Base-by-base conservation (phyloP, 2,113 vertebrate species). In the Phrynosoma platyrhinos region DNA sequence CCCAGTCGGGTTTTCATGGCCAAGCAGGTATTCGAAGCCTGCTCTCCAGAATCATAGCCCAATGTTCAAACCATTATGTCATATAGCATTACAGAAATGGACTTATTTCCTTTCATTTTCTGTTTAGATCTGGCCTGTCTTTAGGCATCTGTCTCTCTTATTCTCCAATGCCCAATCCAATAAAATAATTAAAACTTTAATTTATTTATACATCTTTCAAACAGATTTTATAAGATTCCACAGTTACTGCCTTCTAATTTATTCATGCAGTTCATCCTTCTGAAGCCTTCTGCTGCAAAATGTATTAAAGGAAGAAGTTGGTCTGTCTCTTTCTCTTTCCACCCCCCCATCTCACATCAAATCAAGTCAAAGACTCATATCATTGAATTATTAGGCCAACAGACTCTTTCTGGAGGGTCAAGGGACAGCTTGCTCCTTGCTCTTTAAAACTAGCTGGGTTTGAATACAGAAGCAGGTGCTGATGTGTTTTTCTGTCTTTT, bases 111-210 rank as follows among this genome's bases (percentile, higher is more conserved):
- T 55, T 83, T 30, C 62, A 9, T 80, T 47, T 74, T 66, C 62
- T 89, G 64, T 21, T 77, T 85, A 13, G 27, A 77, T 58, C 79
- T 87, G 86, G 14, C 27, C 76, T 69, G 85, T 91, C 81, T 84
- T 32, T 79, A 78, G 71, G 21, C 83, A 80, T 86, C 81, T 55
- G 89, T 32, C 80, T 1, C 4, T 85, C 81, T 6, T 42, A 82
- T 84, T 89, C 86, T 92, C 89, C 71, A 53, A 91, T 89, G 16
- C 62, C 4, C 2, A 92, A 87, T 64, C 42, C 58, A 88, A 92
- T 79, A 91, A 93, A 93, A 94, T 8, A 94, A 94, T 88, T 82
- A 62, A 94, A 93, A 84, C 62, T 78, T 79, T 58, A n/a, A 85
- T 91, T 92, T 95, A 88, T 91, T 90, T 79, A 53, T 86, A 62